phyloP scores from a whole-genome alignment of 2,888 invertebrate species.

The Andrena trimmerana region DNA sequence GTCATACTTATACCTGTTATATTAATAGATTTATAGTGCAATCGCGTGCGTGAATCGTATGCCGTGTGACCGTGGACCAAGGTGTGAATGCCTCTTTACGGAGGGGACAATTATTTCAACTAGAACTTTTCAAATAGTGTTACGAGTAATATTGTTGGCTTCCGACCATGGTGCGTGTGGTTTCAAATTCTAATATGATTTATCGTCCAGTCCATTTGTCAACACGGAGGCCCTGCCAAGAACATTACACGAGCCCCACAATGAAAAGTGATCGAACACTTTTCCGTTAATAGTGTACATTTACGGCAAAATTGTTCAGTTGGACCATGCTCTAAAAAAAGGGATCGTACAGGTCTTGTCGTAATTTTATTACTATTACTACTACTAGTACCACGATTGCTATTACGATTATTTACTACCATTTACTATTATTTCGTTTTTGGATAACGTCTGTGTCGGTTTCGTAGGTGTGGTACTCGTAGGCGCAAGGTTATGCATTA shows the following conservation, averaged over 20 bases:
- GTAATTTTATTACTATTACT: constrained; percentile 42
- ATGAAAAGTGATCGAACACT: constrained; percentile 53
- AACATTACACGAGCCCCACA: constrained; percentile 62
- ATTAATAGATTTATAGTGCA: constrained; percentile 83
- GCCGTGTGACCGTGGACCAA: constrained; percentile 83
- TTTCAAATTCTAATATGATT: constrained; percentile 71
- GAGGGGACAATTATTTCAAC: constrained; percentile 75
- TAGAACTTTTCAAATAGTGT: constrained; percentile 70
- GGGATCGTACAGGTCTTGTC: constrained; percentile 49
- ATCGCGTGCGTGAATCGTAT: constrained; percentile 81
- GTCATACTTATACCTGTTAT: constrained; percentile 82
- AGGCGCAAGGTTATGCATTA: constrained; percentile 59
- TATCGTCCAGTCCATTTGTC: constrained; percentile 68
- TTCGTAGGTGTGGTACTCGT: constrained; percentile 51
- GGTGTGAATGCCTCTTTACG: constrained; percentile 79
- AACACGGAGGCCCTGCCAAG: constrained; percentile 75
- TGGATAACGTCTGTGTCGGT: constrained; percentile 40
- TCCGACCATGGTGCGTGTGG: constrained; percentile 72
- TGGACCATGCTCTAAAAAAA: constrained; percentile 44
- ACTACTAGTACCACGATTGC: constrained; percentile 34
- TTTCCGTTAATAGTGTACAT: constrained; percentile 55
- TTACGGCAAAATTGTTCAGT: constrained; percentile 58
- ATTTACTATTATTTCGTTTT: constrained; percentile 24
- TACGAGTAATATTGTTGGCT: constrained; percentile 74
- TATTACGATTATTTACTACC: constrained; percentile 46